These are phyloP conservation scores for Acromyrmex charruanus DNA, from an alignment of 1,140 invertebrate genomes.

Conservation along the genomic window DNA sequence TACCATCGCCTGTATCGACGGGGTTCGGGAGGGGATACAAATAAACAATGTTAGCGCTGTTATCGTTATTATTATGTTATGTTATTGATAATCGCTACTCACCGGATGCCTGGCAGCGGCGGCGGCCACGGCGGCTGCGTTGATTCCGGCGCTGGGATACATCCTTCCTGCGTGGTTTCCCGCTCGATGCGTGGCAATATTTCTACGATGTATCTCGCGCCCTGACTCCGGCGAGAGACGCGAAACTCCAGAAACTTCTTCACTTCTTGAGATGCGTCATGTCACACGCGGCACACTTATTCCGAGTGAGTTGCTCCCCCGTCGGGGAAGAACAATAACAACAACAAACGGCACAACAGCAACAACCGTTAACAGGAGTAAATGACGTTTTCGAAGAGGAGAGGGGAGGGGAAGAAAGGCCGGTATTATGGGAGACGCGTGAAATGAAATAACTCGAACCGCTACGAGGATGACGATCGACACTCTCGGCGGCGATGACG, in stretches of 20 bases:
- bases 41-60: conserved; percentile 21
- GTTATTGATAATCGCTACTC: conserved; percentile 77
- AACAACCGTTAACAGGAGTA: conserved; percentile 39
- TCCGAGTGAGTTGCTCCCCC: too few species aligned
- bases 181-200: conserved; percentile 1
- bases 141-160: conserved; percentile 89
- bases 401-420: too few species aligned
- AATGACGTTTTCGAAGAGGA: not conserved
- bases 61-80: conserved; percentile 8
- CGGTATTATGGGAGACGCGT: too few species aligned
- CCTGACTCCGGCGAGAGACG: not conserved
- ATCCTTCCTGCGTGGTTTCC: conserved; percentile 80
- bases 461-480: conserved; percentile 62
- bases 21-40: not conserved
- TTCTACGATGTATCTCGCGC: not conserved
- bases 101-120: conserved; percentile 89
- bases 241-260: not conserved
- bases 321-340: not conserved
- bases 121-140: conserved; percentile 88
- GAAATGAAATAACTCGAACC: not conserved
- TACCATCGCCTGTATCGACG: not conserved
- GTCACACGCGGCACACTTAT: conserved; percentile 46
- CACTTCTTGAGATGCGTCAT: conserved; percentile 50
- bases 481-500: conserved; percentile 41
- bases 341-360: conserved; percentile 55